Conservation (phyloP, 1,140 invertebrate species). For the Platyura marginata region DNA sequence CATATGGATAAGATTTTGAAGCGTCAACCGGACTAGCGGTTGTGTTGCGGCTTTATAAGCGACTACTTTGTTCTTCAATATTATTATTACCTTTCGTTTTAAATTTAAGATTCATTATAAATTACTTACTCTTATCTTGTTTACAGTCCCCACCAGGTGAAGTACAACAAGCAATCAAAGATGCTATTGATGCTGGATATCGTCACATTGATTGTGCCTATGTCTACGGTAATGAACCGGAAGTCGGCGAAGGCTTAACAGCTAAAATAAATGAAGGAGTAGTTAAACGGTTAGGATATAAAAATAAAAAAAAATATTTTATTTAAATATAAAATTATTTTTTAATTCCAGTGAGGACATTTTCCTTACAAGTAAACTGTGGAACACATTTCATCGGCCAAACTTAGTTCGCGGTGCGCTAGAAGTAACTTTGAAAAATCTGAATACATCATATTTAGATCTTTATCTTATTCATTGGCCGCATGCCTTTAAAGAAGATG, state of each 20-base stretch:
- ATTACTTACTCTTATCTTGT: not conserved
- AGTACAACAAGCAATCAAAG: slow-evolving; percentile 52
- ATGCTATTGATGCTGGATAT: slow-evolving; percentile 60
- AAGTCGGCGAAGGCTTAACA: slow-evolving; percentile 49
- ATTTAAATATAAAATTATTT: too few relatives aligned
- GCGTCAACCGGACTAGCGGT: not conserved
- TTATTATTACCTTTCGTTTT: not conserved
- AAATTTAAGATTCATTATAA: too few relatives aligned
- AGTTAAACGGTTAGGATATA: slow-evolving; percentile 47
- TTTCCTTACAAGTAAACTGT: slow-evolving; percentile 24
- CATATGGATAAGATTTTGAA: not conserved
- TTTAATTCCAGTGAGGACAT: too few relatives aligned
- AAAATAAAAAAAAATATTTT: slow-evolving; percentile 5
- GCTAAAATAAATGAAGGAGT: slow-evolving; percentile 40
- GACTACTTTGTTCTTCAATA: not conserved
- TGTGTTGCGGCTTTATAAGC: not conserved
- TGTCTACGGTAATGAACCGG: slow-evolving; percentile 52
- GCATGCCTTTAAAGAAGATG: slow-evolving; percentile 32
- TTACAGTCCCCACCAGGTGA: slow-evolving; percentile 49
- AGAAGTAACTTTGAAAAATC: slow-evolving; percentile 34
- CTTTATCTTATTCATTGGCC: slow-evolving; percentile 82
- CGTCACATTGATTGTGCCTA: slow-evolving; percentile 70
- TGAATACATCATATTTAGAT: slow-evolving; percentile 64
- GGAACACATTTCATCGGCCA: slow-evolving; percentile 35
- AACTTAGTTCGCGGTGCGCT: slow-evolving; percentile 30